phyloP scores from a whole-genome alignment of 92 coral and sea anemone genomes.

The Actinernus sp. region DNA sequence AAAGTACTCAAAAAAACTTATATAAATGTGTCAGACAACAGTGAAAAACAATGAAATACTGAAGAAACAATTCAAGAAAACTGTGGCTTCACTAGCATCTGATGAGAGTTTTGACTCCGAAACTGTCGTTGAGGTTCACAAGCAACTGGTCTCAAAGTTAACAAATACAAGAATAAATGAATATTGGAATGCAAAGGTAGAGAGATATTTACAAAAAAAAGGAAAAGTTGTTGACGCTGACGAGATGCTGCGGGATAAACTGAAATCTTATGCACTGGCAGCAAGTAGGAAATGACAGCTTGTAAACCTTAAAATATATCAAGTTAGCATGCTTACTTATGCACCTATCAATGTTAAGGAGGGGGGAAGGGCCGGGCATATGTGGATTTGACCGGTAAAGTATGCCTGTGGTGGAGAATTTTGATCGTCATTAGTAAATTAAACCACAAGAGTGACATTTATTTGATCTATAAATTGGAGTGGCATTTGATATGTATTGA shows the following conservation, averaged over 20 bases:
- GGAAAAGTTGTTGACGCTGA: constrained; percentile 49
- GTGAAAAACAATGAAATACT: constrained; percentile 25
- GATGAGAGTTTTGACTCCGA: neutral
- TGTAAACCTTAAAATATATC: too few species aligned
- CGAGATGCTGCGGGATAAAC: constrained; percentile 52
- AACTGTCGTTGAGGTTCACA: constrained; percentile 8
- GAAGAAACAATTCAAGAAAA: constrained; percentile 1
- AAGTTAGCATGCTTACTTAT: too few species aligned
- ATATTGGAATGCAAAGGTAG: constrained; percentile 4
- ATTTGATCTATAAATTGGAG: too few species aligned
- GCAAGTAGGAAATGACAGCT: constrained; percentile 25
- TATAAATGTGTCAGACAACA: constrained; percentile 30
- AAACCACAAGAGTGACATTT: too few species aligned
- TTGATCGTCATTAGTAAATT: too few species aligned
- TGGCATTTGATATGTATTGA: too few species aligned
- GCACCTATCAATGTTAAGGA: too few species aligned
- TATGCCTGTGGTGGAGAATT: too few species aligned
- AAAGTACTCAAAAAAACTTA: constrained; percentile 17
- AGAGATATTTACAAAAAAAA: constrained; percentile 29
- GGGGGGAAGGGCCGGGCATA: too few species aligned
- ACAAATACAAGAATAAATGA: constrained; percentile 16
- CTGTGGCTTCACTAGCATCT: constrained; percentile 1
- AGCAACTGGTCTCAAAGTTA: constrained; percentile 25
- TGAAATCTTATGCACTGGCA: constrained; percentile 18
- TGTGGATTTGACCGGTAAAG: too few species aligned